A percentile compares a stretch with the other conserved stretches of the same genome.
Conservation (phyloP, 2,888 invertebrate species). For the Eutolmus rufibarbis region DNA sequence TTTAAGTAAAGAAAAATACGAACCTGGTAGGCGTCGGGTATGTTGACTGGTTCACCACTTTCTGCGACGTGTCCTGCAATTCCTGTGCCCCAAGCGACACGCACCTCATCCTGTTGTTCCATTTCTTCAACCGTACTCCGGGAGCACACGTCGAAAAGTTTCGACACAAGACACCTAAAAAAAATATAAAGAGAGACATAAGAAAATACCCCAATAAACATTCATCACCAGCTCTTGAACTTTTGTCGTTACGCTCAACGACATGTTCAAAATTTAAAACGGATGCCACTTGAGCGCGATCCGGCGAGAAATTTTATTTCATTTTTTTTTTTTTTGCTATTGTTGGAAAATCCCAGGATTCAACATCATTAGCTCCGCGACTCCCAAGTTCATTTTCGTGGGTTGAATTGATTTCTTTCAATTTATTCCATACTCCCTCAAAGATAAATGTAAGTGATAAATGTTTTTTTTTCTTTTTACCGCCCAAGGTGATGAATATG, state of each 20-base stretch:
- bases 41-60: constrained; percentile 91
- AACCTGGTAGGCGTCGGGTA: constrained; percentile 94
- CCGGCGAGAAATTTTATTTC: neutral
- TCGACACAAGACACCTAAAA: constrained; percentile 81
- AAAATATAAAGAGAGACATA: neutral
- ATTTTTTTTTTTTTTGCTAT: neutral
- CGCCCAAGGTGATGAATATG: neutral
- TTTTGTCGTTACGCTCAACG: neutral
- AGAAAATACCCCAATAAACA: constrained; percentile 38
- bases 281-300: neutral
- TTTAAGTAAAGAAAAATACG: constrained; percentile 47
- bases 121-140: constrained; percentile 91
- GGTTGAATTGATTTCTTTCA: neutral
- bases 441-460: neutral
- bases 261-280: neutral
- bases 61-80: constrained; percentile 95
- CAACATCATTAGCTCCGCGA: neutral
- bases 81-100: constrained; percentile 93
- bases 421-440: neutral
- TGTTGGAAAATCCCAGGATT: neutral
- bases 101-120: constrained; percentile 90
- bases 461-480: neutral
- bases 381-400: neutral
- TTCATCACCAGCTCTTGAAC: neutral
- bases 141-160: constrained; percentile 93